Evolutionary conservation across 2,888 invertebrate species (phyloP), one percentile per base, ranked within the genome.

Genomic region (Pristionchus fissidentatus): DNA sequence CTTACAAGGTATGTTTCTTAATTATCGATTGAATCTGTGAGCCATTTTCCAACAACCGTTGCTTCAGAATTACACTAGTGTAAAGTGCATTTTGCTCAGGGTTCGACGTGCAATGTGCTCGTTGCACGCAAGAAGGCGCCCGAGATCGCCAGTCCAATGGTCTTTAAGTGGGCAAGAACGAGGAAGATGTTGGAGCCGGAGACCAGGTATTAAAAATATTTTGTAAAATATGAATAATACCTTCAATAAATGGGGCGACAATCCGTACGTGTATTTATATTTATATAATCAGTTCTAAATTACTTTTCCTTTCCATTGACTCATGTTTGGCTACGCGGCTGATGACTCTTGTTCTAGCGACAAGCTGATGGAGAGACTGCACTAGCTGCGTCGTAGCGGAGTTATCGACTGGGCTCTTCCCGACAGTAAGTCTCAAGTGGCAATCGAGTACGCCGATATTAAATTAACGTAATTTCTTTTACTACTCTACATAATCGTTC

Each of bases 281-380:
- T 26, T 29, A 19, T 10, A 10, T n/a, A 19, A 29, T 62, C 26
- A 10, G 8, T 62, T 10, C 13, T 26, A 62, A 49, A 49, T 13
- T 49, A 13, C 19, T 10, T 49, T 19, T 10, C 19, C 10, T 8
- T 0, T 75, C 29, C 97, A 97, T 96, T 97, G 97, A 84, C 94
- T 97, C 92, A 97, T 97, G 97, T 97, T 97, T 93, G 97, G 97
- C 83, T 97, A 97, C 93, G 97, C 97, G 32, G 97, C 97, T 84
- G 96, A 97, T 93, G 97, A 97, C 97, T 78, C 96, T 97, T 52
- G 96, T 95, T n/a, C 94, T 97, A 88, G 96, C 97, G 97, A 97
- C 94, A 95, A 95, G 94, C 94, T 97, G 83, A 97, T 97, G 93
- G 95, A 96, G 93, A 95, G 95, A 93, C 95, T 97, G 85, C 96